Percentiles rank a stretch among this genome's conserved stretches.
phyloP scores from a whole-genome alignment of 2,888 invertebrate genomes.

The Orthonevra nobilis region DNA sequence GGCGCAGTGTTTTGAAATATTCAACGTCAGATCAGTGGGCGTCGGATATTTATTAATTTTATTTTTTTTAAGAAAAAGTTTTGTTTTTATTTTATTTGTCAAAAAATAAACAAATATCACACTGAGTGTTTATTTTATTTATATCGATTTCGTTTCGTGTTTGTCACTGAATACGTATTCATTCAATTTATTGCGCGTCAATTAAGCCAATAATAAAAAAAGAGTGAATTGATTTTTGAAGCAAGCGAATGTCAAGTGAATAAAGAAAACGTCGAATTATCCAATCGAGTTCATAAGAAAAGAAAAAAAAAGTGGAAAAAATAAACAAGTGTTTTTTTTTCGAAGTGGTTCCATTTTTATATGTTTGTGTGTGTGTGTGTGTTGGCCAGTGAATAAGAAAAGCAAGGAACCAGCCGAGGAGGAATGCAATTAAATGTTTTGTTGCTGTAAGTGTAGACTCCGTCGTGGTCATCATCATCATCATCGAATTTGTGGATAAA shows the following conservation, averaged over 20 bases:
- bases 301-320: neutral
- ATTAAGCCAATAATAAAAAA: conserved; percentile 6
- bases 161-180: neutral
- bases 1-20: too few relatives aligned
- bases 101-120: too few relatives aligned
- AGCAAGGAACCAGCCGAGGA: conserved; percentile 14
- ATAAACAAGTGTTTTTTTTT: conserved; percentile 5
- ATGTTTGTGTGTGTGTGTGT: neutral
- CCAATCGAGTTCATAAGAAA: conserved; percentile 1
- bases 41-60: too few relatives aligned
- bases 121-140: too few relatives aligned
- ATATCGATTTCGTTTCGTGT: neutral
- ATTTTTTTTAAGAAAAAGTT: too few relatives aligned
- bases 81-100: too few relatives aligned
- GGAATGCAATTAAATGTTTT: conserved; percentile 19
- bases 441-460: too few relatives aligned
- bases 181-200: conserved; percentile 2
- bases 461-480: too few relatives aligned
- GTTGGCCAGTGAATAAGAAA: neutral
- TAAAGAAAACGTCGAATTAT: conserved; percentile 24
- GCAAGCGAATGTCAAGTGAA: conserved; percentile 4
- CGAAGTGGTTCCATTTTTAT: neutral
- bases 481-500: conserved; percentile 36
- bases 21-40: too few relatives aligned
- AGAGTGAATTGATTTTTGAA: conserved; percentile 15